A percentile compares a stretch with the other conserved stretches of the same genome.
phyloP scores from a whole-genome alignment of 2,888 invertebrate genomes.

The Schizotus pectinicornis region DNA sequence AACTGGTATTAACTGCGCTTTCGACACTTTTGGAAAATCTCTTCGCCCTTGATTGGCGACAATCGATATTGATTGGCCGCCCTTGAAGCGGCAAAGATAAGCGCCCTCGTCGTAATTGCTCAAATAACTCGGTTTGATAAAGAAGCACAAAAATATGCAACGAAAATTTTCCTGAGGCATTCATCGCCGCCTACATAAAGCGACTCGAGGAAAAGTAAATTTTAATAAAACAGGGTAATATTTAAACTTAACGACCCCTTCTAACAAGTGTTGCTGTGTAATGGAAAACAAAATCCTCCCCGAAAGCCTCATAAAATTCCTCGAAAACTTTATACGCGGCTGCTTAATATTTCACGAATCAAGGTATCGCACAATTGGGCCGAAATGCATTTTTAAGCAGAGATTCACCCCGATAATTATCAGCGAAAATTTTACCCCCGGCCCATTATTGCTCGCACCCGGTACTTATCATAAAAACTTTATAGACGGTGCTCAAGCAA shows the following conservation, averaged over 20 bases:
- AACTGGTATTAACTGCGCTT: too few relatives aligned
- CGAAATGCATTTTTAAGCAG: too few relatives aligned
- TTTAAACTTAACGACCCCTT: constrained; percentile 40
- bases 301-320: constrained; percentile 41
- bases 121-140: constrained; percentile 15
- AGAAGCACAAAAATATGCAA: constrained; percentile 6
- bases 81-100: too few relatives aligned
- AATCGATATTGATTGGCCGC: too few relatives aligned
- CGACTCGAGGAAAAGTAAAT: constrained; percentile 38
- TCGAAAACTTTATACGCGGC: constrained; percentile 33
- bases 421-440: too few relatives aligned
- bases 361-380: constrained; percentile 5
- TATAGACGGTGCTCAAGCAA: too few relatives aligned
- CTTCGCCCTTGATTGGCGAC: too few relatives aligned
- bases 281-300: constrained; percentile 41
- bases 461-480: too few relatives aligned
- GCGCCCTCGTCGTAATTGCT: constrained; percentile 11
- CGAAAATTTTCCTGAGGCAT: constrained; percentile 1
- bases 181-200: too few relatives aligned
- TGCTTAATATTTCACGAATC: constrained; percentile 36
- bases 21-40: too few relatives aligned
- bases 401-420: too few relatives aligned
- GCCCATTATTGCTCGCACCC: too few relatives aligned
- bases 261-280: constrained; percentile 45
- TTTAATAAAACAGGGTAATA: constrained; percentile 44